phyloP scores from a whole-genome alignment of 1,140 invertebrate species.

The Aphelenchoides avenae region DNA sequence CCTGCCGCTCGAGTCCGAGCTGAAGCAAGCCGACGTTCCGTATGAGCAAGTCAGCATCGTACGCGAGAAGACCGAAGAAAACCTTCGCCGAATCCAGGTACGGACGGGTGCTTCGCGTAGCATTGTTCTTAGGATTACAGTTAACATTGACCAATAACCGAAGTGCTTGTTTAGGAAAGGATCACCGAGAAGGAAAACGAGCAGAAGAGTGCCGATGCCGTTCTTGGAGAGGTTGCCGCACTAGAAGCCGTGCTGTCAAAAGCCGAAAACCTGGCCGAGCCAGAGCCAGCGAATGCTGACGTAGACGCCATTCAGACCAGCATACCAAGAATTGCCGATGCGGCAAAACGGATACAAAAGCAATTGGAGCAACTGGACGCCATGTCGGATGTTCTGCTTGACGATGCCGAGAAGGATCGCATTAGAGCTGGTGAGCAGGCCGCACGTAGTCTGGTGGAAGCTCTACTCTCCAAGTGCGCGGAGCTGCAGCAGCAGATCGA shows the following conservation, averaged over 20 bases:
- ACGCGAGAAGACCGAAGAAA: too few relatives aligned
- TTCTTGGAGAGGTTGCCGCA: too few relatives aligned
- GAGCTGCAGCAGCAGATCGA: conserved; percentile 16
- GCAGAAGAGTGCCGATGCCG: too few relatives aligned
- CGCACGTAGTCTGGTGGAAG: conserved; percentile 10
- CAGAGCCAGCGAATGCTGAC: background rate
- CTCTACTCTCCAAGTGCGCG: conserved; percentile 2
- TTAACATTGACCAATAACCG: too few relatives aligned
- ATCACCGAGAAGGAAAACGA: too few relatives aligned
- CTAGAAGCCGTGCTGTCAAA: background rate
- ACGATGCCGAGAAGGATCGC: conserved; percentile 12
- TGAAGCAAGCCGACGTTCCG: conserved; percentile 1
- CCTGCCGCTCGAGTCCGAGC: background rate
- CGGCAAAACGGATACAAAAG: background rate
- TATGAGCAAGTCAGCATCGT: too few relatives aligned
- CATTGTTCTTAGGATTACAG: too few relatives aligned
- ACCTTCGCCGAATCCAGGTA: too few relatives aligned
- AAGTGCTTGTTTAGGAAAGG: too few relatives aligned
- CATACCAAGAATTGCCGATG: conserved; percentile 6
- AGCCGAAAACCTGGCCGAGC: conserved; percentile 5
- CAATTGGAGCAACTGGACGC: background rate
- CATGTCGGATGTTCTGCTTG: background rate
- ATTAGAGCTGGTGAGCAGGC: conserved; percentile 3
- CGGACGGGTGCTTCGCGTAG: too few relatives aligned
- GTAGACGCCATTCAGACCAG: background rate